Conservation (phyloP, 2,888 invertebrate genomes). For the Eupithecia subfuscata region DNA sequence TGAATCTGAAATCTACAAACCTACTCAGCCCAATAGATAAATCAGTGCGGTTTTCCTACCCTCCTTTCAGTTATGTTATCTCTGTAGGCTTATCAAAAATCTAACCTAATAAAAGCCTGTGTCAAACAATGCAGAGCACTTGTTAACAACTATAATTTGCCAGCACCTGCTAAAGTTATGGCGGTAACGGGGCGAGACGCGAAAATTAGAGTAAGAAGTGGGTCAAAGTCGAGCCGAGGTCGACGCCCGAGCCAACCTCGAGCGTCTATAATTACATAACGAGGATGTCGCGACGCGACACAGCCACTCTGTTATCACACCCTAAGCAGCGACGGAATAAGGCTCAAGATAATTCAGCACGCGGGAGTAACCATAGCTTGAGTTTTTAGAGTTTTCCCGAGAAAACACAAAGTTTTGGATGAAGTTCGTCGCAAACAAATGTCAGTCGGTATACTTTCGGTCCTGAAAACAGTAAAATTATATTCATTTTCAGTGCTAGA, state of each 20-base stretch:
- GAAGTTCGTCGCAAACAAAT: slow-evolving; percentile 50
- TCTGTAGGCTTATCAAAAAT: neutral
- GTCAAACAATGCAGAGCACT: slow-evolving; percentile 12
- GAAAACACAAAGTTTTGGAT: slow-evolving; percentile 50
- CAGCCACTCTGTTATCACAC: slow-evolving; percentile 46
- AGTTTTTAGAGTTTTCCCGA: slow-evolving; percentile 48
- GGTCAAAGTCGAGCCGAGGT: slow-evolving; percentile 81
- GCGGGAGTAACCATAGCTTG: slow-evolving; percentile 48
- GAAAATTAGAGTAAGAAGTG: slow-evolving; percentile 80
- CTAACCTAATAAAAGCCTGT: neutral
- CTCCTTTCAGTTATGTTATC: neutral
- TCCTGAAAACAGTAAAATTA: slow-evolving; percentile 38
- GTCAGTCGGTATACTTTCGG: slow-evolving; percentile 46
- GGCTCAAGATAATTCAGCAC: slow-evolving; percentile 46
- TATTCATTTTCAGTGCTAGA: slow-evolving; percentile 39
- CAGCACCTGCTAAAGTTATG: slow-evolving; percentile 50
- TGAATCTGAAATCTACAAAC: too few species aligned
- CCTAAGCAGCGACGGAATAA: slow-evolving; percentile 44
- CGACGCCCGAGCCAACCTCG: slow-evolving; percentile 66
- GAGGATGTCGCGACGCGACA: slow-evolving; percentile 62
- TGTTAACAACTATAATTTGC: slow-evolving; percentile 31
- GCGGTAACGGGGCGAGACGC: slow-evolving; percentile 67
- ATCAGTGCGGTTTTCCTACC: neutral
- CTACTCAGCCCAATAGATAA: too few species aligned
- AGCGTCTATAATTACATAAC: slow-evolving; percentile 78